Evolutionary conservation across 2,888 invertebrate species (phyloP), one percentile per base, ranked within the genome.

Genomic region (Coecobrya sp.): DNA sequence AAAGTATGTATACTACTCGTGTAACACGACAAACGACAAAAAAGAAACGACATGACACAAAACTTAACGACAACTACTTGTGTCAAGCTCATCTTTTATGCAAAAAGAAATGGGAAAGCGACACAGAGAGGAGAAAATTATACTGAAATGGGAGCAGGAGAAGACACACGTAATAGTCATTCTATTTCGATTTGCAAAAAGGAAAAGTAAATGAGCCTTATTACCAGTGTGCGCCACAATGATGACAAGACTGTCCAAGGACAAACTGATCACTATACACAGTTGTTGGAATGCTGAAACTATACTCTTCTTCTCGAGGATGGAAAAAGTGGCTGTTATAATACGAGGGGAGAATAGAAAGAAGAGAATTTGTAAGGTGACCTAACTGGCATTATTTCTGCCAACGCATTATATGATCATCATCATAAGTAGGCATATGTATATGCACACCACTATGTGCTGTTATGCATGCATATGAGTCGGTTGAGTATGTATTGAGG

Each of bases 251-350:
- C 22, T 36, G 8, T 16, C 22, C 70, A 70, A 70, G 70, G 70
- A 70, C 70, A 30, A 36, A 76, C 76, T 76, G 76, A 76, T 76
- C 76, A 45, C n/a, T n/a, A n/a, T n/a, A n/a, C n/a, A n/a, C n/a
- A n/a, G n/a, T n/a, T n/a, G n/a, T n/a, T 76, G 19, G 7, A 76
- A 49, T 19, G 8, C 16, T 22, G 25, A 22, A 45, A 73, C 73
- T 36, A 36, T 2, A 36, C 36, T 36, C 36, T 36, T 36, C 7
- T 2, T 36, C 3, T 2, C 3, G 2, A 36, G 36, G 2, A 7
- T 52, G 52, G 52, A 11, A 10, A 52, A 52, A 10, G 55, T n/a
- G n/a, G 0, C n/a, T 4, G n/a, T 62, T 0, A 19, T 7, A 42
- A 22, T n/a, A 30, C 81, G 19, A 55, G 81, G 16, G 30, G 16